Evolutionary conservation across 2,113 vertebrate species (phyloP), one percentile per base, ranked within the genome.

Genomic region (Jaculus jaculus): DNA sequence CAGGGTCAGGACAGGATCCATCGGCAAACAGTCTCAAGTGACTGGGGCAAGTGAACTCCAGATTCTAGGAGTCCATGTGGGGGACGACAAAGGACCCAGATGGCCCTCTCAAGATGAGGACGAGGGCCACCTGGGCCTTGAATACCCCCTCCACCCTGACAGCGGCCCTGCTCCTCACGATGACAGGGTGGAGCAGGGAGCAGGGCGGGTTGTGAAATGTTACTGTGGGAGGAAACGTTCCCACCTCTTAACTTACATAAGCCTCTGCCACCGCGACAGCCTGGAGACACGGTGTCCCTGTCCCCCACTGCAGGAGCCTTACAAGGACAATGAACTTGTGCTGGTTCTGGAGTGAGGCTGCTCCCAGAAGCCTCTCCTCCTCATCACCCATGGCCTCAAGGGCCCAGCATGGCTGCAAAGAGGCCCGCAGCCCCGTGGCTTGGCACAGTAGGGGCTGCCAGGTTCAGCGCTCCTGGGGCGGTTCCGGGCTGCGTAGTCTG

Each of bases 401-500:
- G 51, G 21, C 66, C 60, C n/a, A 69, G 77, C 30, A 51, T 23
- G 17, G 58, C 1, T 0, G 34, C 1, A 2, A 28, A 65, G n/a
- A 37, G 2, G 11, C 54, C 80, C 58, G 3, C 4, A 28, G 72
- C 15, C 78, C 0, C 30, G 32, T 0, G 65, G 11, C 63, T 58
- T 5, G 18, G 3, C 4, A 39, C 15, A 32, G 16, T 17, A 17
- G 28, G 93, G 32, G 2, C 21, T 7, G 1, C 82, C 28, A 12
- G 30, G 75, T 21, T 63, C 9, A 23, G 47, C 4, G 4, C 0
- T 2, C 13, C 8, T 0, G 3, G 63, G 18, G 37, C 0, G 0
- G 13, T 23, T 2, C 26, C 0, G 0, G 3, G 20, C 2, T 0
- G 7, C 11, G 0, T 26, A 4, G 15, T 28, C 39, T 2, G 65